Evolutionary conservation across 2,797 vertebrate genomes (phyloP).

Genomic region (Spinus olivaceus): DNA sequence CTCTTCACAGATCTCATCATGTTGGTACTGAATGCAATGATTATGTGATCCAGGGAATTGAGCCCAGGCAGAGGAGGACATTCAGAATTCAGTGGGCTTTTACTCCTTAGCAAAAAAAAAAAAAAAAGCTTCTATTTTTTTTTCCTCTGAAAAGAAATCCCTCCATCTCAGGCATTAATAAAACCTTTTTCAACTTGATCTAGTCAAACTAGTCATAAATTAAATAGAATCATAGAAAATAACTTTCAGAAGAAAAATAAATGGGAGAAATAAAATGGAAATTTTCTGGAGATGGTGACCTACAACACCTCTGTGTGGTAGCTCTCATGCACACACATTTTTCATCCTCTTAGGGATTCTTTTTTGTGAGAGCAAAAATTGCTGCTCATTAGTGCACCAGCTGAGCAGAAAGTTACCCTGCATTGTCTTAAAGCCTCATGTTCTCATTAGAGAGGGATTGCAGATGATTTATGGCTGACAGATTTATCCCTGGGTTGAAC

Average conservation of each 20-base stretch:
- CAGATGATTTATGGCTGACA: not conserved
- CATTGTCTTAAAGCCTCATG: not conserved
- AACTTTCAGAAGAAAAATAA: not conserved
- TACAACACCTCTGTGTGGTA: not conserved
- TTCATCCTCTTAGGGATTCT: not conserved
- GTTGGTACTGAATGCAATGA: not conserved
- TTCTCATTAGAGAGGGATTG: not conserved
- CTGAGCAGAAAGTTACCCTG: not conserved
- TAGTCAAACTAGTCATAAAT: not conserved
- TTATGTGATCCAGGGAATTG: not conserved
- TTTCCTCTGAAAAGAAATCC: not conserved
- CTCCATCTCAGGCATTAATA: not conserved
- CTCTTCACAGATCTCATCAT: not conserved
- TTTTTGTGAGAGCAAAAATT: not conserved
- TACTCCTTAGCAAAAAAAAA: not conserved
- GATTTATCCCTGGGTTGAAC: not conserved
- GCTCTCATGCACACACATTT: not conserved
- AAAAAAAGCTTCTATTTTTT: not conserved
- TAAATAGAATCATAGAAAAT: not conserved
- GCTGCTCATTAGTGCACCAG: not conserved
- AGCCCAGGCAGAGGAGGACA: not conserved
- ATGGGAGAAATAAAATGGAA: not conserved
- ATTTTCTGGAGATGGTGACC: not conserved
- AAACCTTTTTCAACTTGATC: not conserved
- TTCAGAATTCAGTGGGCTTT: not conserved